Percentiles rank a stretch among this genome's conserved stretches.
Conservation (phyloP, 2,888 invertebrate genomes). For the Parnassius mnemosyne region DNA sequence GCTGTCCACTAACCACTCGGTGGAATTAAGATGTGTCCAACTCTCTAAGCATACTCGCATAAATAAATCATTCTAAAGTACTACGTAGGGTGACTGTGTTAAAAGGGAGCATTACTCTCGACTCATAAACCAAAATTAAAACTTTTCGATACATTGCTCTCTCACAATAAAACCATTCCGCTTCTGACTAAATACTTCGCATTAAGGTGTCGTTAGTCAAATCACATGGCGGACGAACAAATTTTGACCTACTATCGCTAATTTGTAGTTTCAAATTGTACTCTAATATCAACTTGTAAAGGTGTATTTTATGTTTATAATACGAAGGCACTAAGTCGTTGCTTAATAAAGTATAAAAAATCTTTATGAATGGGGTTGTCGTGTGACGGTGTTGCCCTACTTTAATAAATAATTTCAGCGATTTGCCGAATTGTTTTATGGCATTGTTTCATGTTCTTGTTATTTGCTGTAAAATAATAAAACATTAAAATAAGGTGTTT, state of each 20-base stretch:
- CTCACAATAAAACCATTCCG: conserved; percentile 69
- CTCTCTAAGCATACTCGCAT: conserved; percentile 6
- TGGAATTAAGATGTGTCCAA: no score
- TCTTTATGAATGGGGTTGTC: conserved; percentile 67
- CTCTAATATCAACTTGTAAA: conserved; percentile 24
- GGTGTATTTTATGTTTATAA: conserved; percentile 28
- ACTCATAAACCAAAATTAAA: conserved; percentile 78
- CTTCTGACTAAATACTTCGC: conserved; percentile 71
- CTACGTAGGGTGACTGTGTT: conserved; percentile 32
- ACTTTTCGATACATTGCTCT: conserved; percentile 76
- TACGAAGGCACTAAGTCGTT: conserved; percentile 28
- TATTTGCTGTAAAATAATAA: conserved; percentile 16
- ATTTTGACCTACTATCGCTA: conserved; percentile 31
- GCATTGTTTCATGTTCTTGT: conserved; percentile 36
- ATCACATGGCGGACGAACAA: conserved; percentile 47
- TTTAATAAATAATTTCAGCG: conserved; percentile 65
- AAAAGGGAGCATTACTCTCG: conserved; percentile 56
- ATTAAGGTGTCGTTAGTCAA: conserved; percentile 78
- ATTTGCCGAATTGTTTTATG: conserved; percentile 65
- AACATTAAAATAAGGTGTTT: background rate
- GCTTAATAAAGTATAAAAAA: conserved; percentile 49
- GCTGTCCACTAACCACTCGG: no score
- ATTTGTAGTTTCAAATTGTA: conserved; percentile 29
- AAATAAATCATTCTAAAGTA: conserved; percentile 26
- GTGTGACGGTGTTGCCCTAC: conserved; percentile 61